phyloP scores from a whole-genome alignment of 2,113 vertebrate genomes.

The Antechinus flavipes region DNA sequence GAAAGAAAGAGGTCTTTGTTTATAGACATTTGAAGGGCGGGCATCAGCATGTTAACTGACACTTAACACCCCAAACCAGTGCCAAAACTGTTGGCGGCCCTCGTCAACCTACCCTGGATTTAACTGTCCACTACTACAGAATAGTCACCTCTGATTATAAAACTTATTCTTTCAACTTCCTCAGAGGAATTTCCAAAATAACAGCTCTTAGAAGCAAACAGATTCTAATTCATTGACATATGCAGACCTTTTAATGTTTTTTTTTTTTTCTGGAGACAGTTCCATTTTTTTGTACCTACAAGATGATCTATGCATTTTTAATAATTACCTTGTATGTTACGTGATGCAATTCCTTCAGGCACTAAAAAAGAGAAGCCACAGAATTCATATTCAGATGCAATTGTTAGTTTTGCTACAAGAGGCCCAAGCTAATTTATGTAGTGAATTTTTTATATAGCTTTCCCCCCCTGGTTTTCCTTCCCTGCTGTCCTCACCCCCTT shows the following conservation, averaged over 20 bases:
- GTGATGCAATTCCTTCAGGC: constrained; percentile 81
- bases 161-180: constrained; percentile 84
- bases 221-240: constrained; percentile 85
- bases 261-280: constrained; percentile 45
- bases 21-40: constrained; percentile 88
- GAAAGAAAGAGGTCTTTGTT: constrained; percentile 89
- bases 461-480: constrained; percentile 76
- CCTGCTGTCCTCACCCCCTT: constrained; percentile 82
- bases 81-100: constrained; percentile 88
- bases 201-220: constrained; percentile 85
- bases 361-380: constrained; percentile 76
- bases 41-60: constrained; percentile 89
- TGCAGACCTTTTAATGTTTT: constrained; percentile 84
- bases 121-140: constrained; percentile 84
- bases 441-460: constrained; percentile 82
- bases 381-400: constrained; percentile 82
- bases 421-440: constrained; percentile 82
- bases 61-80: constrained; percentile 89
- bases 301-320: constrained; percentile 84
- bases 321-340: constrained; percentile 82
- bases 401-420: constrained; percentile 80
- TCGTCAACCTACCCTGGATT: constrained; percentile 86
- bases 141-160: constrained; percentile 84
- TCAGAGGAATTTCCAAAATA: constrained; percentile 86
- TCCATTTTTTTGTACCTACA: constrained; percentile 74